These are phyloP conservation scores for Colletes gigas DNA, from an alignment of 1,140 invertebrate species.

Conservation along the genomic window DNA sequence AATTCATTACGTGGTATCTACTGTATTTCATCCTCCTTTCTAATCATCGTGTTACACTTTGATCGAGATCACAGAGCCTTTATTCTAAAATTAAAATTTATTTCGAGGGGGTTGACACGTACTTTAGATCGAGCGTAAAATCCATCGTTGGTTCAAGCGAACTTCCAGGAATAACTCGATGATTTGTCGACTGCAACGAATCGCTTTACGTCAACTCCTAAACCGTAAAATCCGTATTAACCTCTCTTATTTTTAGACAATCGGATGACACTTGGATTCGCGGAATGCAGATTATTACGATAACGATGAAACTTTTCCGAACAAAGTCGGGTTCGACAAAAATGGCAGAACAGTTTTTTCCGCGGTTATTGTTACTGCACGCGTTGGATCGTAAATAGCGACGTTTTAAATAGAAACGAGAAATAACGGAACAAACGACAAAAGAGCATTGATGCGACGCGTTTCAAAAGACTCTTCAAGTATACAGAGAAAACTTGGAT, in stretches of 20 bases:
- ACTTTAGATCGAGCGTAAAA: slow-evolving; percentile 19
- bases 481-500: neutral
- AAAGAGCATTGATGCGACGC: neutral
- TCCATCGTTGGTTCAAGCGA: slow-evolving; percentile 6
- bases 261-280: no score
- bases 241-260: no score
- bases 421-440: neutral
- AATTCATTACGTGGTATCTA: slow-evolving; percentile 19
- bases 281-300: no score
- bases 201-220: slow-evolving; percentile 15
- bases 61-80: no score
- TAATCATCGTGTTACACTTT: neutral
- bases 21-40: neutral
- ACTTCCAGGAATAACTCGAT: neutral
- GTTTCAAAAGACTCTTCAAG: neutral
- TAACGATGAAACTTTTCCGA: no score
- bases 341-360: no score
- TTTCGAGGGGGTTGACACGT: neutral
- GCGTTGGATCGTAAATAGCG: no score
- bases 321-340: neutral
- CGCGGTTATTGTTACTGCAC: no score
- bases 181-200: neutral
- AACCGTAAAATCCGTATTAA: neutral
- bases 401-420: no score
- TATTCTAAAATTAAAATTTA: neutral